These are phyloP conservation scores for Leptopilina syphax DNA, from an alignment of 2,888 invertebrate genomes.

Conservation along the genomic window DNA sequence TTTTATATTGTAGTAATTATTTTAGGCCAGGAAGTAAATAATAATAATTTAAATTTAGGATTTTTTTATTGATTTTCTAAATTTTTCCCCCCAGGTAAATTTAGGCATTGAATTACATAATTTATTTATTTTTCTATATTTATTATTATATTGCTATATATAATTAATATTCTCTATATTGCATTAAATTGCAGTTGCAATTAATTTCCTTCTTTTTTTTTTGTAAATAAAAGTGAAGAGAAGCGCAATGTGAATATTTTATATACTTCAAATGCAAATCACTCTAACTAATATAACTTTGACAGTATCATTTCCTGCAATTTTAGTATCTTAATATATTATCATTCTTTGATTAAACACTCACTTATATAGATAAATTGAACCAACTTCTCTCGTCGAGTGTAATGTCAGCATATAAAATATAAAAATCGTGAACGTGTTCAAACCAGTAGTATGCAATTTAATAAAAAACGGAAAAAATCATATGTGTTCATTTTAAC, in stretches of 20 bases:
- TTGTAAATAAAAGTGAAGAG: not conserved
- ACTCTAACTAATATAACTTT: not conserved
- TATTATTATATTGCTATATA: too few relatives aligned
- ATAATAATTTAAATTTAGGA: too few relatives aligned
- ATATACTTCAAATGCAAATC: not conserved
- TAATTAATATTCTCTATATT: too few relatives aligned
- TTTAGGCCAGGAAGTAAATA: too few relatives aligned
- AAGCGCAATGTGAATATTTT: not conserved
- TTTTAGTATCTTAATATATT: constrained; percentile 28
- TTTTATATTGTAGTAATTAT: too few relatives aligned
- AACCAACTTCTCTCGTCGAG: not conserved
- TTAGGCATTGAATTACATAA: too few relatives aligned
- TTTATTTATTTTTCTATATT: too few relatives aligned
- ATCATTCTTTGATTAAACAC: constrained; percentile 26
- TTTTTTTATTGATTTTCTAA: too few relatives aligned
- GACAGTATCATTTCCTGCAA: constrained; percentile 8
- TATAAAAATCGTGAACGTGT: not conserved
- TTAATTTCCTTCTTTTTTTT: not conserved
- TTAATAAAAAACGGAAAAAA: not conserved
- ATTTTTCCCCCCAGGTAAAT: too few relatives aligned
- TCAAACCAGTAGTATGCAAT: not conserved
- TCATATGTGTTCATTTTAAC: not conserved
- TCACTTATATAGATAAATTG: constrained; percentile 4
- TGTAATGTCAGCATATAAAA: constrained; percentile 15
- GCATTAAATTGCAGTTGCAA: too few relatives aligned